Percentiles rank a stretch among this genome's conserved stretches.
Evolutionary conservation across 2,888 invertebrate species (phyloP).

Genomic region (Nymphalis polychloros): DNA sequence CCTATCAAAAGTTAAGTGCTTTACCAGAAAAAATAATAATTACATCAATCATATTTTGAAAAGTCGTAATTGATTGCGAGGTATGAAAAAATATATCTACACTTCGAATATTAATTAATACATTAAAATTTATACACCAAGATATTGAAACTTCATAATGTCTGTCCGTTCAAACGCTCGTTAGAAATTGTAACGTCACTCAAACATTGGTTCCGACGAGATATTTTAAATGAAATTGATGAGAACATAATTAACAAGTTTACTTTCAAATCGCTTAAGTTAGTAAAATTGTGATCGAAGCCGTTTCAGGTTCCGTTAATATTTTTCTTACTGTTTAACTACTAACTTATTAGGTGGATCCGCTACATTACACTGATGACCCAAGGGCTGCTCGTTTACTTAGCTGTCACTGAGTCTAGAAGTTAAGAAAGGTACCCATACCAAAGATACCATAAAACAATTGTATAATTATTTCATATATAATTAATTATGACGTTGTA

Average conservation of each 20-base stretch:
- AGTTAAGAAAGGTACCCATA: too few relatives aligned
- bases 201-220: slow-evolving; percentile 49
- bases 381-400: too few relatives aligned
- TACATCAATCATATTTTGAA: slow-evolving; percentile 33
- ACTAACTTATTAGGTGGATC: too few relatives aligned
- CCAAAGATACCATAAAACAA: too few relatives aligned
- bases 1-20: slow-evolving; percentile 8
- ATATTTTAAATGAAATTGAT: slow-evolving; percentile 66
- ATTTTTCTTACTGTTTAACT: neutral
- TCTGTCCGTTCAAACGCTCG: slow-evolving; percentile 16
- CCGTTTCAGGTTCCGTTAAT: slow-evolving; percentile 5
- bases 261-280: slow-evolving; percentile 72
- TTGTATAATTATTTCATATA: neutral
- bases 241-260: slow-evolving; percentile 71
- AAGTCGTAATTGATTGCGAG: slow-evolving; percentile 40
- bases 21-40: slow-evolving; percentile 7
- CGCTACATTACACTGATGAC: too few relatives aligned
- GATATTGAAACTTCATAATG: slow-evolving; percentile 21
- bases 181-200: slow-evolving; percentile 62
- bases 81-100: slow-evolving; percentile 49
- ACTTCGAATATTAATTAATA: slow-evolving; percentile 55
- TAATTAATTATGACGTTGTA: neutral
- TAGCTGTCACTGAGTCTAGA: too few relatives aligned
- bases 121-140: slow-evolving; percentile 40
- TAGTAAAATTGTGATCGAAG: slow-evolving; percentile 36